Evolutionary conservation across 2,113 vertebrate species (phyloP), one percentile per base, ranked within the genome.

Genomic region (Ammodytes marinus): DNA sequence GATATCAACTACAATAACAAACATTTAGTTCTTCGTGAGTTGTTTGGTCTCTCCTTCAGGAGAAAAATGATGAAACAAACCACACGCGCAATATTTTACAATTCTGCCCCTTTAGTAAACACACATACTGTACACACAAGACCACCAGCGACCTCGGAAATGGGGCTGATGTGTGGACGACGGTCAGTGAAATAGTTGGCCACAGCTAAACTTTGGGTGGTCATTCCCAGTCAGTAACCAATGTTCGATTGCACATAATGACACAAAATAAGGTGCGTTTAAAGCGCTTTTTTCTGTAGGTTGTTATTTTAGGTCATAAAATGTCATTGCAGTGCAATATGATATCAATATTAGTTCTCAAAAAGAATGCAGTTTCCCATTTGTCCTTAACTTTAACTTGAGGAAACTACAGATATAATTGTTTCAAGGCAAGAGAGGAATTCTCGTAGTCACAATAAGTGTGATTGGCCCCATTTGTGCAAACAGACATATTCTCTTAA

Each of bases 21-120:
- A 92, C 64, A 60, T 77, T 60, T 42, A 74, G 19, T 52, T 74
- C 39, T 73, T 82, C 6, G 8, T 37, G 39, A 68, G 42, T 69
- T 59, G 6, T 76, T 79, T 74, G n/a, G 53, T 76, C 71, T 83
- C 66, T 14, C 55, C 11, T 65, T 43, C 8, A 43, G 43, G 43
- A 84, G 54, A 45, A 80, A 82, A 74, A 74, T 14, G 8, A 46
- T 52, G 27, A 55, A 75, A 86, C 50, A n/a, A 57, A 69, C 55
- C 9, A 80, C 67, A 65, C 75, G 72, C 79, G 74, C 52, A 66
- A 81, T 83, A 88, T 90, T 85, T 27, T 91, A 86, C 86, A 92
- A 57, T 57, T 83, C 42, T n/a, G 6, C 45, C 69, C 69, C 61
- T 75, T 72, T 15, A 67, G 59, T 17, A 49, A 72, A 74, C 37